Evolutionary conservation across 2,797 vertebrate genomes (phyloP).

Genomic region (Lindbergichthys nudifrons): DNA sequence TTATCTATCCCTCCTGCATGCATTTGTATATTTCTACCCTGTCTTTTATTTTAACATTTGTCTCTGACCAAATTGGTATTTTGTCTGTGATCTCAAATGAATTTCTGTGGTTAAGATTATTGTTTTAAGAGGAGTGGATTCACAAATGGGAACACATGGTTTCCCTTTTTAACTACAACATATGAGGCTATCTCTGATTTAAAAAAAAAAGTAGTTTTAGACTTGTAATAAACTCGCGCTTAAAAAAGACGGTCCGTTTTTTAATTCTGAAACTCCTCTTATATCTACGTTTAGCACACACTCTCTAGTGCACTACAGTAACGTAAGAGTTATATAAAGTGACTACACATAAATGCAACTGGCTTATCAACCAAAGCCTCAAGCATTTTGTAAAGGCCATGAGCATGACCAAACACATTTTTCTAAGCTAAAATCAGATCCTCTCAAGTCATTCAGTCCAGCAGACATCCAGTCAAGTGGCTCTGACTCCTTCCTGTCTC

Average conservation of each 20-base stretch:
- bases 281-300: slow-evolving; percentile 20
- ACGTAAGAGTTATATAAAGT: slow-evolving; percentile 32
- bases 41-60: slow-evolving; percentile 34
- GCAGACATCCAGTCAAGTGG: slow-evolving; percentile 55
- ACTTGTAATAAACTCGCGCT: background rate
- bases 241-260: background rate
- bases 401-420: slow-evolving; percentile 73
- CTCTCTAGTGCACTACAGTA: slow-evolving; percentile 1
- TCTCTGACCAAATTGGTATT: slow-evolving; percentile 14
- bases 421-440: slow-evolving; percentile 72
- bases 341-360: slow-evolving; percentile 25
- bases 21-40: slow-evolving; percentile 8
- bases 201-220: slow-evolving; percentile 3
- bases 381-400: slow-evolving; percentile 55
- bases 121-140: background rate
- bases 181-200: slow-evolving; percentile 2
- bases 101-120: background rate
- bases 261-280: slow-evolving; percentile 21
- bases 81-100: slow-evolving; percentile 19
- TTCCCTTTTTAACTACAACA: background rate
- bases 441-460: slow-evolving; percentile 54
- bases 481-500: slow-evolving; percentile 68
- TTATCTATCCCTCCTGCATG: slow-evolving; percentile 20
- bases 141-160: background rate
- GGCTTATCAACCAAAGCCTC: slow-evolving; percentile 63